Conservation (phyloP, 1,140 invertebrate species). For the Calephelis nemesis region DNA sequence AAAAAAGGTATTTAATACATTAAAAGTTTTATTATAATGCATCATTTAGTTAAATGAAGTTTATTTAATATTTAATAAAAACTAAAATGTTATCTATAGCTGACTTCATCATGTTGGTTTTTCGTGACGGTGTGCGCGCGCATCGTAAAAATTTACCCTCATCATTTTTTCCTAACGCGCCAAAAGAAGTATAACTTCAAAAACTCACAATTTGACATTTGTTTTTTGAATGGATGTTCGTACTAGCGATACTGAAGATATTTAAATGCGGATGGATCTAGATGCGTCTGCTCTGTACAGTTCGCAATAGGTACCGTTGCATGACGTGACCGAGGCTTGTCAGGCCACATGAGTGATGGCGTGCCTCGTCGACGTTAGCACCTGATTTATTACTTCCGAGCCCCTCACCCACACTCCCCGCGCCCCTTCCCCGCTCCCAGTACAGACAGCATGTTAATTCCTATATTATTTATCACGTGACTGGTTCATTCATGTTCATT, state of each 20-base stretch:
- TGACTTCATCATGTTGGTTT: no score
- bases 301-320: constrained; percentile 40
- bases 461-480: constrained; percentile 11
- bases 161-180: no score
- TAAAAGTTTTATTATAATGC: no score
- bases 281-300: constrained; percentile 18
- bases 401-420: constrained; percentile 28
- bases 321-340: constrained; percentile 59
- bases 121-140: no score
- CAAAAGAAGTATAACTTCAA: no score
- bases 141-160: no score
- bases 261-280: constrained; percentile 3
- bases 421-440: constrained; percentile 24
- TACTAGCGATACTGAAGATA: no score
- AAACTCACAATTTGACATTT: not conserved
- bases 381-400: constrained; percentile 73
- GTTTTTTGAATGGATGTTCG: not conserved
- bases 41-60: no score
- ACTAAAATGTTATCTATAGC: no score
- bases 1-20: no score
- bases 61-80: no score
- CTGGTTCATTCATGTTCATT: constrained; percentile 8
- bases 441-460: constrained; percentile 28
- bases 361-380: constrained; percentile 69
- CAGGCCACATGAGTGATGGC: constrained; percentile 67